Conservation (phyloP, 2,113 vertebrate species). For the Rhinolophus ferrumequinum region DNA sequence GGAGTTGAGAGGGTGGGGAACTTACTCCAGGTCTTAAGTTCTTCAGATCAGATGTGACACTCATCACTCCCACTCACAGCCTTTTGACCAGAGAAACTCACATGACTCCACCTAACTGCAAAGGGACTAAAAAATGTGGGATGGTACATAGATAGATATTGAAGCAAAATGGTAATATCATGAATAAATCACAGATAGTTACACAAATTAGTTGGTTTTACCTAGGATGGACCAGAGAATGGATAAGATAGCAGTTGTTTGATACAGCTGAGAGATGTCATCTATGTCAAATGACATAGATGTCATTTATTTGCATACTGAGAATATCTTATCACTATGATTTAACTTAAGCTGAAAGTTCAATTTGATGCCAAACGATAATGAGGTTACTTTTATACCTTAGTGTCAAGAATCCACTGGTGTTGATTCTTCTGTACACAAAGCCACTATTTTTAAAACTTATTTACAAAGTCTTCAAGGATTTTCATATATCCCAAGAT, state of each 20-base stretch:
- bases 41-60: not conserved
- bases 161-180: not conserved
- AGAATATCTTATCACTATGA: not conserved
- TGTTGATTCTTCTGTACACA: not conserved
- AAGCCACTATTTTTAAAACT: slow-evolving; percentile 22
- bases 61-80: not conserved
- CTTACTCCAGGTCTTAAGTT: not conserved
- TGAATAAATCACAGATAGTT: not conserved
- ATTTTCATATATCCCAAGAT: slow-evolving; percentile 20
- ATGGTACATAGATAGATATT: not conserved
- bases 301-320: not conserved
- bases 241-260: not conserved
- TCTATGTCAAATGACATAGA: no score
- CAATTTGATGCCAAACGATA: not conserved
- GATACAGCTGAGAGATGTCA: not conserved
- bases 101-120: not conserved
- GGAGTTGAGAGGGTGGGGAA: accelerated
- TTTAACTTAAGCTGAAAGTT: slow-evolving; percentile 50
- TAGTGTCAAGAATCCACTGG: not conserved
- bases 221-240: not conserved
- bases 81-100: not conserved
- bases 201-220: not conserved
- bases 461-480: slow-evolving; percentile 36
- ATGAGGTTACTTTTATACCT: slow-evolving; percentile 7
- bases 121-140: not conserved